Conservation (phyloP, 2,797 vertebrate species). For the Pachyuromys duprasi region DNA sequence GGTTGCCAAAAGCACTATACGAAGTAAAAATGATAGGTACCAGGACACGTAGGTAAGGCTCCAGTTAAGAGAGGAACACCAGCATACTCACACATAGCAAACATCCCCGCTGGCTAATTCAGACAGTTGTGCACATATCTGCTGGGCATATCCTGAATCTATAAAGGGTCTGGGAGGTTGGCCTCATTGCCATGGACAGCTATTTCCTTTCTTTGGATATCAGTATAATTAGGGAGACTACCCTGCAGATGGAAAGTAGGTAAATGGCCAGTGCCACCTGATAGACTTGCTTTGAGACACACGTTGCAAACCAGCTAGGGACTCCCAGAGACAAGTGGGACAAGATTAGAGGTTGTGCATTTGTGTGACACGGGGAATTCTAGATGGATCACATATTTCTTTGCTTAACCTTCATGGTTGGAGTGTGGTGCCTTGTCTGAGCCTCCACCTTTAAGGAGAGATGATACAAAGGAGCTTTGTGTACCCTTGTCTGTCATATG, state of each 20-base stretch:
- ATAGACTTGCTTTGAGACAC: background rate
- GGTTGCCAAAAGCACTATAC: background rate
- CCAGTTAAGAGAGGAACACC: background rate
- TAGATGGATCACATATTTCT: background rate
- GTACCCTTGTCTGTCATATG: background rate
- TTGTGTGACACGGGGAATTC: background rate
- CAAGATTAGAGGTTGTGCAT: background rate
- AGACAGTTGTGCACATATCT: no score
- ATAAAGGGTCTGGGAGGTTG: background rate
- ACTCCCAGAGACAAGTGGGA: background rate
- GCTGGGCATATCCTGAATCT: background rate
- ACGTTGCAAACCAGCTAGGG: background rate
- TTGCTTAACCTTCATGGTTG: background rate
- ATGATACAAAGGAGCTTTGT: background rate
- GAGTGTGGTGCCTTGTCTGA: background rate
- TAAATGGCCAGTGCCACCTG: background rate
- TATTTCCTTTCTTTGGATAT: fast-evolving
- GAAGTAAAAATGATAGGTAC: background rate
- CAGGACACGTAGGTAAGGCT: background rate
- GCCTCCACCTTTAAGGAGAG: background rate
- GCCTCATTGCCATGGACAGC: background rate
- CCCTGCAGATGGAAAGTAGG: background rate
- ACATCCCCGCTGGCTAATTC: background rate
- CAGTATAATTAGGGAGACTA: background rate
- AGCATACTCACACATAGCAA: no score